These are phyloP conservation scores for Lampropteryx suffumata DNA, from an alignment of 2,888 invertebrate genomes.

Conservation along the genomic window DNA sequence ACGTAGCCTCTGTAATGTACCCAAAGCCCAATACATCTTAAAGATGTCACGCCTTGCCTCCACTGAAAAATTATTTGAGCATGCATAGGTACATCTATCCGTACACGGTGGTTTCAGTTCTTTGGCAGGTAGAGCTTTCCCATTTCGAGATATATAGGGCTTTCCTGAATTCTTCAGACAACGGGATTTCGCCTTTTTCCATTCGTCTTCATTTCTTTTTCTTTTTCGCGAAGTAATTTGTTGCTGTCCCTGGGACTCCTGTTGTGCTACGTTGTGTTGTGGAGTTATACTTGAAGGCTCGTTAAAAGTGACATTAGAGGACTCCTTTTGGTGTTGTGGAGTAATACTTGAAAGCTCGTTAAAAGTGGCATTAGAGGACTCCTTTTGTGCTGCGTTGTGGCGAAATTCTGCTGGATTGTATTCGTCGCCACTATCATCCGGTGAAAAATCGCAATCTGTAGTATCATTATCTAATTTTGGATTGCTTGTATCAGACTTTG, in stretches of 20 bases:
- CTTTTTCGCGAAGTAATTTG: background rate
- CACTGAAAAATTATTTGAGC: background rate
- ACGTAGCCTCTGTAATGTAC: conserved; percentile 1
- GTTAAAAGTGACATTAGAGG: background rate
- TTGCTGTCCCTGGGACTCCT: background rate
- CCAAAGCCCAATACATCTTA: conserved; percentile 1
- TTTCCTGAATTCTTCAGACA: background rate
- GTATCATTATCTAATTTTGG: conserved; percentile 1
- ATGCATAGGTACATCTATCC: background rate
- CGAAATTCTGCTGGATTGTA: conserved; percentile 3
- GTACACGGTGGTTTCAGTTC: conserved; percentile 1
- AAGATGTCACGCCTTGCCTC: conserved; percentile 1
- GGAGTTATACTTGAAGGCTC: background rate
- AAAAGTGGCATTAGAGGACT: background rate
- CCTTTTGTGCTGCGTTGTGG: background rate
- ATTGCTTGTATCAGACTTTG: conserved; percentile 1
- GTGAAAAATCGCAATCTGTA: conserved; percentile 2
- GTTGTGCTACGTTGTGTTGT: background rate
- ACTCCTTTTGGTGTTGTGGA: background rate
- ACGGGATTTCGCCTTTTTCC: background rate
- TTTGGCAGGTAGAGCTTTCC: background rate
- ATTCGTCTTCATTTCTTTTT: background rate
- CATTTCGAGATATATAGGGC: background rate
- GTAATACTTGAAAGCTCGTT: background rate
- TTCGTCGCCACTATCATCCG: conserved; percentile 1